phyloP scores from a whole-genome alignment of 2,888 invertebrate species.

The Andrena bucephala region DNA sequence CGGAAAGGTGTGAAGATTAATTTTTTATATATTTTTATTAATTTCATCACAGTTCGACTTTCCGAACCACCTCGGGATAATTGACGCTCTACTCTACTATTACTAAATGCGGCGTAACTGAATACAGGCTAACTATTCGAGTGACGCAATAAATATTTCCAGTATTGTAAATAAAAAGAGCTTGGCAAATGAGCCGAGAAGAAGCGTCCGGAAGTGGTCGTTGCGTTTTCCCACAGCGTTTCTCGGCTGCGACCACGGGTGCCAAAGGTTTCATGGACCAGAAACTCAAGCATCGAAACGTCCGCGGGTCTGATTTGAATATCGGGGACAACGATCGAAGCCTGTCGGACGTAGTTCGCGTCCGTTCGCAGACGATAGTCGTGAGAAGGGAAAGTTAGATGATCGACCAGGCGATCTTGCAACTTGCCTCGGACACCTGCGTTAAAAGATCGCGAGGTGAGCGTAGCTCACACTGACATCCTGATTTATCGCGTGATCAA shows the following conservation, averaged over 20 bases:
- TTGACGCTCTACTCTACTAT: too few relatives aligned
- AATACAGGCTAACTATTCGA: too few relatives aligned
- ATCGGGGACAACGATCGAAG: conserved; percentile 10
- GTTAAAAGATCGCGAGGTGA: conserved; percentile 12
- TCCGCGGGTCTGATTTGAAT: background rate
- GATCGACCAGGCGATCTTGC: conserved; percentile 26
- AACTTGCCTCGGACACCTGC: background rate
- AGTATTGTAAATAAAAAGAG: too few relatives aligned
- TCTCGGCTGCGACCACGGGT: background rate
- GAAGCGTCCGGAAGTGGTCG: background rate
- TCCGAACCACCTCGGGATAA: too few relatives aligned
- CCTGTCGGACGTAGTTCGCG: conserved; percentile 4
- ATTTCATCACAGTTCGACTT: too few relatives aligned
- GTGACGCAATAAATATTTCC: too few relatives aligned
- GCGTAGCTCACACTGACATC: background rate
- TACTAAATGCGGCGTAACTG: too few relatives aligned
- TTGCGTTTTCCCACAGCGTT: conserved; percentile 26
- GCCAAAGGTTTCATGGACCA: conserved; percentile 7
- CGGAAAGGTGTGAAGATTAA: too few relatives aligned
- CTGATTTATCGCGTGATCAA: conserved; percentile 10
- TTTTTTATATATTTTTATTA: too few relatives aligned
- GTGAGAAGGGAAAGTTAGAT: conserved; percentile 55
- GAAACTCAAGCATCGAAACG: conserved; percentile 17
- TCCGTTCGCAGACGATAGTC: conserved; percentile 29
- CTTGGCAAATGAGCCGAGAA: conserved; percentile 10